Conservation (phyloP, 2,113 vertebrate species). For the human (Homo sapiens) region DNA sequence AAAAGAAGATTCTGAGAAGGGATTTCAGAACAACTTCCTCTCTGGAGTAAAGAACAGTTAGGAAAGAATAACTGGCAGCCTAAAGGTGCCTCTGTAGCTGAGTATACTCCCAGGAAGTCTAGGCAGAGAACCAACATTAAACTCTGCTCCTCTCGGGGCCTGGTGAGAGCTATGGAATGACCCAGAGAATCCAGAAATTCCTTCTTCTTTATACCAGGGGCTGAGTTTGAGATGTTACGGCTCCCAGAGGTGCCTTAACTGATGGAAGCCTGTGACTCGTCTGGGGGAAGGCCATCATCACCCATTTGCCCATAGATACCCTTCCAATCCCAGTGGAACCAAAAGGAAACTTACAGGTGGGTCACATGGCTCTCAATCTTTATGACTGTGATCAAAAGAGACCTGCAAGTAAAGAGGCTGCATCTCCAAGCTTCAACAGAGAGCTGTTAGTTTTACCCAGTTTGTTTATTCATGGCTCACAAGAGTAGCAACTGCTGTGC, state of each 20-base stretch:
- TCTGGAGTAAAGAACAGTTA: neutral
- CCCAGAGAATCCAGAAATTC: neutral
- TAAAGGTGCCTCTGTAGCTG: neutral
- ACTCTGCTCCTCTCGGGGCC: neutral
- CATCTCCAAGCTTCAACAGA: neutral
- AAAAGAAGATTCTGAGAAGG: neutral
- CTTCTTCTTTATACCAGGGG: neutral
- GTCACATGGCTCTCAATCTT: neutral
- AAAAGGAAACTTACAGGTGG: neutral
- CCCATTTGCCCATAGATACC: neutral
- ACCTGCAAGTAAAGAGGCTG: neutral
- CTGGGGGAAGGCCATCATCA: neutral
- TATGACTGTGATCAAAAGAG: neutral
- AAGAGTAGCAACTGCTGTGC: neutral
- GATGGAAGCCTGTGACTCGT: neutral
- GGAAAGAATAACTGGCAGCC: neutral
- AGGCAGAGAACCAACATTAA: neutral
- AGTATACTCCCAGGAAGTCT: neutral
- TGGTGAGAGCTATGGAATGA: neutral
- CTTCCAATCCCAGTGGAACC: neutral
- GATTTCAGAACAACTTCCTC: neutral
- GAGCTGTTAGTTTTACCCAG: neutral
- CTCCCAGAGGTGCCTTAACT: neutral
- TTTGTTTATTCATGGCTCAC: neutral
- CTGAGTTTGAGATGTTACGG: neutral